Evolutionary conservation across 2,888 invertebrate genomes (phyloP).

Genomic region (Crepidodera aurea): DNA sequence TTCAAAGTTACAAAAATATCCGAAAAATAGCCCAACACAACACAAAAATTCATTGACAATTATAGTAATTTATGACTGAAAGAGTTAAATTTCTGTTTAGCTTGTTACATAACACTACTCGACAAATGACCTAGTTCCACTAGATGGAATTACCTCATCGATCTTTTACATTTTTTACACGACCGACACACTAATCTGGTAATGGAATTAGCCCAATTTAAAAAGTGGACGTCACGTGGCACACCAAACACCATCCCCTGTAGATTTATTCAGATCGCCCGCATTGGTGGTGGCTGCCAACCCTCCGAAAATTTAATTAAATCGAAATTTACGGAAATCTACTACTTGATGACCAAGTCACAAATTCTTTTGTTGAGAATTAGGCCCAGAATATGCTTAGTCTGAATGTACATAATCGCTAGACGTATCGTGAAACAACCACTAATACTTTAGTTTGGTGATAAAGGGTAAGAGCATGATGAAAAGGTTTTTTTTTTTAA

Average conservation of each 20-base stretch:
- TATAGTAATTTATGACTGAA: slow-evolving; percentile 48
- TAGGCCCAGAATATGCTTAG: too few relatives aligned
- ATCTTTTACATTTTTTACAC: slow-evolving; percentile 36
- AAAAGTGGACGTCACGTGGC: background rate
- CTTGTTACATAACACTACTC: slow-evolving; percentile 45
- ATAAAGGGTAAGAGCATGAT: too few relatives aligned
- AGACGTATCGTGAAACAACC: too few relatives aligned
- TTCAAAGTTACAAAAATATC: too few relatives aligned
- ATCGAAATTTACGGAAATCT: background rate
- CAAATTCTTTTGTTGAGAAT: too few relatives aligned
- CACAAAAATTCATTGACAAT: slow-evolving; percentile 44
- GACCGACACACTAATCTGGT: slow-evolving; percentile 29
- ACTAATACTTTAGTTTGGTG: too few relatives aligned
- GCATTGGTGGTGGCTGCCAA: background rate
- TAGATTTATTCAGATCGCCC: background rate
- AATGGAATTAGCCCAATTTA: slow-evolving; percentile 25
- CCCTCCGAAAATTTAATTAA: background rate
- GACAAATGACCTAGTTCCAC: slow-evolving; percentile 48
- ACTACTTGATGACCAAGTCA: too few relatives aligned
- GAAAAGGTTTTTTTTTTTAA: too few relatives aligned
- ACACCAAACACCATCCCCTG: background rate
- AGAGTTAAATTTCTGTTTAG: slow-evolving; percentile 48
- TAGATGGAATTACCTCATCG: slow-evolving; percentile 43
- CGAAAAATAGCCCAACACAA: background rate
- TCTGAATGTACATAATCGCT: too few relatives aligned